A percentile compares a stretch with the other conserved stretches of the same genome.
phyloP scores from a whole-genome alignment of 2,113 vertebrate genomes.

The Hemiprocne comata region DNA sequence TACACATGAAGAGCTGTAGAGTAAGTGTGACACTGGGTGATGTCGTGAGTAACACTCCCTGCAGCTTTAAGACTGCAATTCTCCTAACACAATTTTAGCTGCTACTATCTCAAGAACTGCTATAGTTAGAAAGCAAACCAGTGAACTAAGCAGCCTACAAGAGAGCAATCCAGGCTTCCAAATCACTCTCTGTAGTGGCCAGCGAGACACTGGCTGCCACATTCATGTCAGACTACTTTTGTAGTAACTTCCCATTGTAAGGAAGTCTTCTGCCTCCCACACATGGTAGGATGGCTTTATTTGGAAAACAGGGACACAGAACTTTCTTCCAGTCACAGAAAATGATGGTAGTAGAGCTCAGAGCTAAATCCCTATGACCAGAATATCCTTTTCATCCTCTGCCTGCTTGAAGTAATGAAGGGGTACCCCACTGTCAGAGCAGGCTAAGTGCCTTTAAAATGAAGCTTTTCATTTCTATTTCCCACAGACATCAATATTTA shows the following conservation, averaged over 20 bases:
- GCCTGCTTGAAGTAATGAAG: not conserved
- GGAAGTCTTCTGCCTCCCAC: not conserved
- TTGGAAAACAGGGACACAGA: not conserved
- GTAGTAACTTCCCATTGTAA: not conserved
- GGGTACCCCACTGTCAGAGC: slow-evolving; percentile 32
- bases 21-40: not conserved
- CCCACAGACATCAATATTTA: slow-evolving; percentile 72
- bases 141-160: slow-evolving; percentile 32
- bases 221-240: not conserved
- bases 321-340: not conserved
- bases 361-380: not conserved
- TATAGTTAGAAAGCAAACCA: slow-evolving; percentile 64
- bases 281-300: not conserved
- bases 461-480: slow-evolving; percentile 64
- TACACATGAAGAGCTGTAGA: not conserved
- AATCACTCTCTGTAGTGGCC: not conserved
- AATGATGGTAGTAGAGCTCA: not conserved
- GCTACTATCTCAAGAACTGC: slow-evolving; percentile 54
- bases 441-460: slow-evolving; percentile 54
- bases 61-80: slow-evolving; percentile 44
- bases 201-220: slow-evolving; percentile 13
- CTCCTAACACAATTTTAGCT: slow-evolving; percentile 48
- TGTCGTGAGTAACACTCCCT: not conserved
- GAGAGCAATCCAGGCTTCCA: slow-evolving; percentile 4
- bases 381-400: not conserved